Evolutionary conservation across 1,140 invertebrate species (phyloP).

Genomic region (Planococcus citri): DNA sequence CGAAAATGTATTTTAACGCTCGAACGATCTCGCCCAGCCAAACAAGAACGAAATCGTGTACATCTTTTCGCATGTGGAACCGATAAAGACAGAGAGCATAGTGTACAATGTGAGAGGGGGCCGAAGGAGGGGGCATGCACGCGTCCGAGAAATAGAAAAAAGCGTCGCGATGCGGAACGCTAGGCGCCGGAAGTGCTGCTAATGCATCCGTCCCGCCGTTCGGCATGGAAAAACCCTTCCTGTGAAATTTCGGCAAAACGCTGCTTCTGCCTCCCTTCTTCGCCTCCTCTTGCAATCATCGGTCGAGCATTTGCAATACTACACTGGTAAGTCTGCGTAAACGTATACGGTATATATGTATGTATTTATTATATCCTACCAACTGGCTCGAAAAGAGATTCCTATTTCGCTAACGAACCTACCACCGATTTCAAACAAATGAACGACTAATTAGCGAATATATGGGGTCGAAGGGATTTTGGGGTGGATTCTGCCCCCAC

Average conservation of each 20-base stretch:
- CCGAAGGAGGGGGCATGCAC: neutral
- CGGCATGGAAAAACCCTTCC: neutral
- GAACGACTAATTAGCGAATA: conserved; percentile 9
- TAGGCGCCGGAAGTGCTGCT: conserved; percentile 17
- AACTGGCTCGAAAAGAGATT: neutral
- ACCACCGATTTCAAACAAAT: conserved; percentile 10
- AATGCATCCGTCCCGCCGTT: conserved; percentile 15
- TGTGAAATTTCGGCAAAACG: neutral
- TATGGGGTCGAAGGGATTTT: neutral
- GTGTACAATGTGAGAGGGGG: neutral
- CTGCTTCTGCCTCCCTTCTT: neutral
- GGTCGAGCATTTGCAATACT: neutral
- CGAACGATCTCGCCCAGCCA: neutral
- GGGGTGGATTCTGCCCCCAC: neutral
- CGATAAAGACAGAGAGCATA: neutral
- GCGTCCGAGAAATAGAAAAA: conserved; percentile 16
- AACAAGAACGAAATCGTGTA: neutral
- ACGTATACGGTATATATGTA: neutral
- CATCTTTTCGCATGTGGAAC: neutral
- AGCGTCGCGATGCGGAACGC: conserved; percentile 18
- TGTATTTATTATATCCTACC: neutral
- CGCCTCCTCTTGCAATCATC: neutral
- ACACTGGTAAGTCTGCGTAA: neutral
- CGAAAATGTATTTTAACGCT: conserved; percentile 19
- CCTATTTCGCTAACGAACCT: neutral